Evolutionary conservation across 53 echinoderm and acorn worm species (phyloP), one percentile per base, ranked within the genome.

Genomic region (Arbacia lixula): DNA sequence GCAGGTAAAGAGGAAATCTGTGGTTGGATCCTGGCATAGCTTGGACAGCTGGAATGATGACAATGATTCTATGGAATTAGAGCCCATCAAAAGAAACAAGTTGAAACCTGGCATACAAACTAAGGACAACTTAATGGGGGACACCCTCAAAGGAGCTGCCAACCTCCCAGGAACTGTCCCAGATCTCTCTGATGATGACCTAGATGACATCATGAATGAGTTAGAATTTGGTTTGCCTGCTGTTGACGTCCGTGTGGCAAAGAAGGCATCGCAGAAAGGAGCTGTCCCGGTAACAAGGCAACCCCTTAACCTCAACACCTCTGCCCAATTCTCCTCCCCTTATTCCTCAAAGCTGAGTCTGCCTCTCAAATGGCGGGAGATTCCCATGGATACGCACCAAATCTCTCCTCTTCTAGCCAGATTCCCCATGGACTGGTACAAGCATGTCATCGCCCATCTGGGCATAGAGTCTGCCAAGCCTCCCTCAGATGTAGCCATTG

Each of bases 331-430:
- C 54, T 85, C 83, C 12, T 97, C 98, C 16, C 71, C 85, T 52
- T 86, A 97, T 36, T 97, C 98, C 43, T 97, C 98, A 30, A 97
- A 86, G 76, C 85, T 97, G 26, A 94, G 98, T 54, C 87, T 97
- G 27, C 98, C 98, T 25, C 89, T 97, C 29, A 97, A 94, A 67
- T 97, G 98, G 98, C 73, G 98, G 16, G 94, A 97, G 51, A 92
- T 97, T 26, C 98, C 98, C 3, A 40, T 97, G 2, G 97, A 97
- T 41, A 65, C 85, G 16, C 57, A 71, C 22, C 66, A 69, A 28
- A 57, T 97, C 12, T 56, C 71, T 29, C 75, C 89, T 5, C 90
- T 90, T 22, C 84, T 94, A 63, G 53, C 52, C 12, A 87, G 83
- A 24, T 97, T 97, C 58, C 94, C 93, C 1, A 84, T 58, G 55